Percentiles rank a stretch among this genome's conserved stretches.
Conservation (phyloP, 2,113 vertebrate species). For the Solea senegalensis region DNA sequence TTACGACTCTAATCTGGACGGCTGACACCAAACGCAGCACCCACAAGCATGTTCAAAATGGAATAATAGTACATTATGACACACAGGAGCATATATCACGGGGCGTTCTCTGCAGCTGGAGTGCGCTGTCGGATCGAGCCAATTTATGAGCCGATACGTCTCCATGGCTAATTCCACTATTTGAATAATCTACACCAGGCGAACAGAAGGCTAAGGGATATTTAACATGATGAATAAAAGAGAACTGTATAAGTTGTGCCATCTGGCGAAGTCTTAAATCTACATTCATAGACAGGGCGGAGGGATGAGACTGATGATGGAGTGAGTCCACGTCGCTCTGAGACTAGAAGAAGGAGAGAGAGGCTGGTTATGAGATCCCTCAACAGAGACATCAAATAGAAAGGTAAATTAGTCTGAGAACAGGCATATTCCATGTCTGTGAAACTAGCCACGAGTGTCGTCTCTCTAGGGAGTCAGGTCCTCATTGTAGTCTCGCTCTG, state of each 20-base stretch:
- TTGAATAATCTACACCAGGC: slow-evolving; percentile 68
- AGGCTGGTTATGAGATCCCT: slow-evolving; percentile 40
- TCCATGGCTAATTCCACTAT: slow-evolving; percentile 64
- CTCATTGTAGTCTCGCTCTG: slow-evolving; percentile 42
- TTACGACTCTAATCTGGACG: slow-evolving; percentile 72
- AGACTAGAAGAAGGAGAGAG: slow-evolving; percentile 13
- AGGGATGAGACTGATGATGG: slow-evolving; percentile 3
- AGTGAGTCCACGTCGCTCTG: slow-evolving; percentile 14
- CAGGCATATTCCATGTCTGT: slow-evolving; percentile 57
- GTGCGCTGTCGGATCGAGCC: slow-evolving; percentile 37
- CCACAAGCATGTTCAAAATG: slow-evolving; percentile 63
- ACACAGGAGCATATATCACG: slow-evolving; percentile 63
- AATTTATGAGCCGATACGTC: slow-evolving; percentile 68
- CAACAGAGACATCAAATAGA: slow-evolving; percentile 46
- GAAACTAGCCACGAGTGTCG: slow-evolving; percentile 60
- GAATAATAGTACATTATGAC: slow-evolving; percentile 72
- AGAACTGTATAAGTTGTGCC: slow-evolving; percentile 42
- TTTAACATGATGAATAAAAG: slow-evolving; percentile 69
- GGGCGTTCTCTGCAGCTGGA: slow-evolving; percentile 45
- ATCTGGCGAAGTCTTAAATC: slow-evolving; percentile 65
- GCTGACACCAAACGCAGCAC: slow-evolving; percentile 53
- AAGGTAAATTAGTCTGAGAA: slow-evolving; percentile 62
- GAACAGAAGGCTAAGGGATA: slow-evolving; percentile 58
- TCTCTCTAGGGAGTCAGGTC: slow-evolving; percentile 53
- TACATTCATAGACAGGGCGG: slow-evolving; percentile 20